These are phyloP conservation scores for Lethrus apterus DNA, from an alignment of 1,140 invertebrate species.

Conservation along the genomic window DNA sequence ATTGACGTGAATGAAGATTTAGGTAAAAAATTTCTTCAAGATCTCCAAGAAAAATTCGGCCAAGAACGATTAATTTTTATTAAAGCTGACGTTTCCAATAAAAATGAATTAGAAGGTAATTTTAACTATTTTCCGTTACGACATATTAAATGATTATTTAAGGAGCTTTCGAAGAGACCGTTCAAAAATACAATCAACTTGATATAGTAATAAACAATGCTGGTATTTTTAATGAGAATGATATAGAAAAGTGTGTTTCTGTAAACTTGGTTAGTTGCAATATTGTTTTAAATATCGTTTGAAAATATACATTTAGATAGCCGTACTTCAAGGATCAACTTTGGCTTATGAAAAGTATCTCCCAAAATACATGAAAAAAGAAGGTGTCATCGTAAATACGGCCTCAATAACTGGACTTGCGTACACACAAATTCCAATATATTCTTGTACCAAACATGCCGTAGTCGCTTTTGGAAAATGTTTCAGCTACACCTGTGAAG, in stretches of 20 bases:
- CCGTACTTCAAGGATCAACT: no score
- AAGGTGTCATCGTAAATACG: no score
- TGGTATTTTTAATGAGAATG: background rate
- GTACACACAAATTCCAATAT: no score
- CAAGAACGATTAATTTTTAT: slow-evolving; percentile 25
- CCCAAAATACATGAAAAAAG: no score
- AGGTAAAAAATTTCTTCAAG: slow-evolving; percentile 23
- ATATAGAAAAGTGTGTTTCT: background rate
- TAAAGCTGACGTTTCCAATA: slow-evolving; percentile 23
- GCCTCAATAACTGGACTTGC: no score
- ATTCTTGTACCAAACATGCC: no score
- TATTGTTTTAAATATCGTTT: background rate
- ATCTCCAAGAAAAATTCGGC: slow-evolving; percentile 29
- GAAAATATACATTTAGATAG: background rate
- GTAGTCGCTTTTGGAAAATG: no score
- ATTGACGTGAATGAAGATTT: slow-evolving; percentile 23
- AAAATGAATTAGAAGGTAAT: slow-evolving; percentile 28
- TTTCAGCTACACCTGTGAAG: no score
- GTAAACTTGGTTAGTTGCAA: no score
- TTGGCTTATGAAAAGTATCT: no score
- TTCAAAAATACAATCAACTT: background rate
- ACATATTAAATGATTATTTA: no score
- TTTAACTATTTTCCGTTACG: background rate
- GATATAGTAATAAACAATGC: background rate
- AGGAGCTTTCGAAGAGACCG: no score